Evolutionary conservation across 2,797 vertebrate genomes (phyloP), one percentile per base, ranked within the genome.

Genomic region (Coilia nasus): DNA sequence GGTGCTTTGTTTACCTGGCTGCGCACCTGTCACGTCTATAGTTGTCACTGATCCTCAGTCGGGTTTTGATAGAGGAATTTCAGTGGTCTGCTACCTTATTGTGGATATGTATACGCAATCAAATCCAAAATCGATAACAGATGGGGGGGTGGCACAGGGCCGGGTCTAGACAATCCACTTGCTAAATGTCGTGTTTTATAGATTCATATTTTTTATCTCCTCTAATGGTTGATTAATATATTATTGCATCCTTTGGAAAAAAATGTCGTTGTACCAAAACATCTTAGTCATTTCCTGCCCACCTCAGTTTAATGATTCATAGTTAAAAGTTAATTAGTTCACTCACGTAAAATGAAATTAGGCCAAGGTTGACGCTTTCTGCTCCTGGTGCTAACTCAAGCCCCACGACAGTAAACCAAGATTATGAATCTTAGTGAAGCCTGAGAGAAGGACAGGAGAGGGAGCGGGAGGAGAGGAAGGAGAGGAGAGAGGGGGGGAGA

Each of bases 371-470:
- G 50, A 83, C 41, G 41, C 46, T 83, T 54, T 83, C 82, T 56
- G 81, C 82, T 25, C 56, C 25, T 81, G 81, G 82, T 60, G 64
- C 35, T 85, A 83, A 87, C 64, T 83, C 83, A 62, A 50, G 81
- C 54, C 6, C 25, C 54, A 25, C 19, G 67, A 47, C 81, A 50
- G 83, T 85, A 75, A 82, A 84, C 71, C 57, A 41, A 44, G 57
- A 84, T 87, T 87, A 87, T 64, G 81, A 85, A 82, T 81, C 81
- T 54, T 85, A 81, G 82, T 31, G 71, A 83, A 54, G 25, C 12
- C 35, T 54, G 47, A 44, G 64, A 83, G 82, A 84, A 83, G 35
- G 35, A 54, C 2, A 54, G 50, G 50, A 54, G 2, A 14, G 50
- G 9, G 50, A 54, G 50, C 1, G 50, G 9, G 50, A 54, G 71